Evolutionary conservation across 2,888 invertebrate genomes (phyloP).

Genomic region (Cacoxenus indagator): DNA sequence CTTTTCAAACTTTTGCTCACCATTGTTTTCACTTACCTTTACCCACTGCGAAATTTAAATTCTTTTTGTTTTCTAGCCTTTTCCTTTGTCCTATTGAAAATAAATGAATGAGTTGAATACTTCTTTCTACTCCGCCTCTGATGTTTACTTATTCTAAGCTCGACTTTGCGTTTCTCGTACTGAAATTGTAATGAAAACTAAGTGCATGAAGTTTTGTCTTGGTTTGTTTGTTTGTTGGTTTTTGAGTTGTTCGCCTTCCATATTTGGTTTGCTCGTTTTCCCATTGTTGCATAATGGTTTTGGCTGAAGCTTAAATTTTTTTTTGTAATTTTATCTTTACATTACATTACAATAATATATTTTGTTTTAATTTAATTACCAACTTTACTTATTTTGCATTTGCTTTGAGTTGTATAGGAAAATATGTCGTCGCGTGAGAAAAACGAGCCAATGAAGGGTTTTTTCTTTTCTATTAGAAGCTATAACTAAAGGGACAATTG

Average conservation of each 20-base stretch:
- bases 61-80: conserved; percentile 26
- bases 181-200: conserved; percentile 55
- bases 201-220: conserved; percentile 42
- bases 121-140: too few species aligned
- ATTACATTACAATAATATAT: too few species aligned
- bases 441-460: not conserved
- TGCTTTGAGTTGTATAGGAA: conserved; percentile 25
- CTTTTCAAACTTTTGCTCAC: not conserved
- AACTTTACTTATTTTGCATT: conserved; percentile 37
- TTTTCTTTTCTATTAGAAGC: too few species aligned
- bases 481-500: too few species aligned
- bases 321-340: too few species aligned
- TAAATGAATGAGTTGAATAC: too few species aligned
- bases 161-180: conserved; percentile 62
- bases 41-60: too few species aligned
- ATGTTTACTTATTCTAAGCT: too few species aligned
- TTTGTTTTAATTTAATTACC: conserved; percentile 62
- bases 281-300: not conserved
- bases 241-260: not conserved
- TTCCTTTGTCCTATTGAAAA: conserved; percentile 63
- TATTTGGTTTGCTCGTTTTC: not conserved
- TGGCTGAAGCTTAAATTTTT: conserved; percentile 55
- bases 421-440: conserved; percentile 20
- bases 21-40: not conserved
- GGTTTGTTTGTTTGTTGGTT: conserved; percentile 19